Evolutionary conservation across 2,113 vertebrate genomes (phyloP).

Genomic region (Pongo pygmaeus): DNA sequence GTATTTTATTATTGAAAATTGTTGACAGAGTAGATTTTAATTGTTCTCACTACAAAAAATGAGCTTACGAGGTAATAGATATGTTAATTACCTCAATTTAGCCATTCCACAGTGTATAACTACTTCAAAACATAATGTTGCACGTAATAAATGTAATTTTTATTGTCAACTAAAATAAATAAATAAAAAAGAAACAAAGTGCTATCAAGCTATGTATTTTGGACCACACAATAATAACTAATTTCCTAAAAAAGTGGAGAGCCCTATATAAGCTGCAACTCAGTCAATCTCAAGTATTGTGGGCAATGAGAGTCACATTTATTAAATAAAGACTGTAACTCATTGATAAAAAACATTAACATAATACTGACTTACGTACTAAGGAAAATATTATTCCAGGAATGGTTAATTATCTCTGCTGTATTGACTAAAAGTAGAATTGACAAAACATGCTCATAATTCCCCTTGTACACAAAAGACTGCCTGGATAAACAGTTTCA

Average conservation of each 20-base stretch:
- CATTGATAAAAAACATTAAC: neutral
- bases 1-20: neutral
- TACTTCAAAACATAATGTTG: neutral
- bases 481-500: neutral
- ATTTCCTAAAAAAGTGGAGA: neutral
- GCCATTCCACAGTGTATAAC: neutral
- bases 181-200: neutral
- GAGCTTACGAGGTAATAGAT: neutral
- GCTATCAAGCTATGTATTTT: neutral
- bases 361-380: neutral
- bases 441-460: neutral
- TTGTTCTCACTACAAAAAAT: neutral
- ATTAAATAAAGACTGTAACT: neutral
- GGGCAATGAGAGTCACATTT: neutral
- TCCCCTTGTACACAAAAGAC: constrained; percentile 11
- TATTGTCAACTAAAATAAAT: neutral
- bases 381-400: neutral
- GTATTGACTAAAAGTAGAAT: neutral
- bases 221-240: neutral
- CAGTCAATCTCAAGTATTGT: neutral
- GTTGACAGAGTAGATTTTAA: neutral
- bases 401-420: constrained; percentile 21
- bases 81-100: neutral
- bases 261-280: neutral
- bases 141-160: neutral